Base-by-base conservation (phyloP, 2,113 vertebrate genomes). In the Pluvianellus socialis region DNA sequence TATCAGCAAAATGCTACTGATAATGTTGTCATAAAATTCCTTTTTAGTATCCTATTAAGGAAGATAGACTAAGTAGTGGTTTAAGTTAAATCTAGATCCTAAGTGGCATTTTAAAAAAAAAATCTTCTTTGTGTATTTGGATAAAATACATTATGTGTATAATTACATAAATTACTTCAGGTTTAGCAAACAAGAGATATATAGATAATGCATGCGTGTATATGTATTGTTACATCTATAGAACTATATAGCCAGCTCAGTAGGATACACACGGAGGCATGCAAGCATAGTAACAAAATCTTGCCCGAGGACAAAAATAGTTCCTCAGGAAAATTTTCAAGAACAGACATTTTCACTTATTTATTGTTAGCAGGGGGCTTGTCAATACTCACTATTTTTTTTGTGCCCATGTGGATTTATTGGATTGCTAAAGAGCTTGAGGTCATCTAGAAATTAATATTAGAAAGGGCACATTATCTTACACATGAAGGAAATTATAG, bases 21-120 rank as follows among this genome's bases (percentile, higher is more conserved):
- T 98, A 98, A 98, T 98, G 97, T 98, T 98, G 98, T 98, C 98
- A 98, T 98, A 98, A 98, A 98, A 98, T 98, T 97, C 96, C 97
- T 96, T 98, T 98, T 98, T 98, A 98, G 96, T 98, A 93, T 96
- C 98, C 97, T 98, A 98, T 98, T 98, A 98, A 98, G 96, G 95
- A 96, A 97, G 98, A 98, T 97, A 98, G 97, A 97, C 97, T 98
- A 98, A 98, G 97, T 98, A 98, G 95, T 97, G 97, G 97, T 98
- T 98, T 98, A 98, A 98, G 98, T 98, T 98, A 97, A 98, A 98
- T 96, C 97, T 97, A 92, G 98, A 97, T 97, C 92, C 94, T 98
- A 98, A 98, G 97, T 98, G 97, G 97, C 96, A 97, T 98, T 97
- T 75, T 58, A 73, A 73, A 97, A 96, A 38, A 38, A 96, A 96